phyloP scores from a whole-genome alignment of 2,888 invertebrate genomes.

The Chromoteleia sp. region DNA sequence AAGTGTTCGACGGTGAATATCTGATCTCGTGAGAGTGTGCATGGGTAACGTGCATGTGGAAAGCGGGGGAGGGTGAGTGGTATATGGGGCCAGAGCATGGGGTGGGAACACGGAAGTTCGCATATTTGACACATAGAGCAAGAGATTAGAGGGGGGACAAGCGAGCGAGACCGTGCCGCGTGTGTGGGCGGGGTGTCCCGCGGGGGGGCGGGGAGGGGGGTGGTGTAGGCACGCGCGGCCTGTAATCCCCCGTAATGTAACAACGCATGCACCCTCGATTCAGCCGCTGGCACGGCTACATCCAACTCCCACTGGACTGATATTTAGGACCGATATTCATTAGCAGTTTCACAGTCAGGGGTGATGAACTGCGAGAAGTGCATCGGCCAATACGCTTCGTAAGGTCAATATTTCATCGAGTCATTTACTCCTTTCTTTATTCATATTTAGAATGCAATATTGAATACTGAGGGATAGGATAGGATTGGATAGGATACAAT shows the following conservation, averaged over 20 bases:
- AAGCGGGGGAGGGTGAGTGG: too few species aligned
- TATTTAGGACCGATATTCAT: slow-evolving; percentile 85
- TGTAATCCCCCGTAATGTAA: slow-evolving; percentile 80
- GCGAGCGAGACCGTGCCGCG: slow-evolving; percentile 83
- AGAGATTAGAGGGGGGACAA: slow-evolving; percentile 82
- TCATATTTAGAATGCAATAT: slow-evolving; percentile 16
- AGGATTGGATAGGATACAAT: too few species aligned
- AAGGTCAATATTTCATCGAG: slow-evolving; percentile 52
- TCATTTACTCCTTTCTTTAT: slow-evolving; percentile 55
- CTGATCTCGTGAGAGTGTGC: too few species aligned
- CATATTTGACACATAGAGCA: slow-evolving; percentile 41
- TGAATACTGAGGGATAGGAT: too few species aligned
- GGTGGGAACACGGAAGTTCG: slow-evolving; percentile 47
- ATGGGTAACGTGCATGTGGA: too few species aligned
- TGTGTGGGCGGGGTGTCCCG: slow-evolving; percentile 64
- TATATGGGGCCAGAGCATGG: slow-evolving; percentile 66
- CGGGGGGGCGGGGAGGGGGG: slow-evolving; percentile 46
- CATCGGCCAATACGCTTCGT: slow-evolving; percentile 62
- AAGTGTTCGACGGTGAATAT: too few species aligned
- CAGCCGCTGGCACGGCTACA: slow-evolving; percentile 64
- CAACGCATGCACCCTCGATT: slow-evolving; percentile 80
- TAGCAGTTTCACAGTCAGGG: slow-evolving; percentile 80
- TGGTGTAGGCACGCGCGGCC: slow-evolving; percentile 64
- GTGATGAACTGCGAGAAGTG: slow-evolving; percentile 76
- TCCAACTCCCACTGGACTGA: slow-evolving; percentile 81